Evolutionary conservation across 2,888 invertebrate genomes (phyloP), one percentile per base, ranked within the genome.

Genomic region (Drosophila nr. perissopoda): DNA sequence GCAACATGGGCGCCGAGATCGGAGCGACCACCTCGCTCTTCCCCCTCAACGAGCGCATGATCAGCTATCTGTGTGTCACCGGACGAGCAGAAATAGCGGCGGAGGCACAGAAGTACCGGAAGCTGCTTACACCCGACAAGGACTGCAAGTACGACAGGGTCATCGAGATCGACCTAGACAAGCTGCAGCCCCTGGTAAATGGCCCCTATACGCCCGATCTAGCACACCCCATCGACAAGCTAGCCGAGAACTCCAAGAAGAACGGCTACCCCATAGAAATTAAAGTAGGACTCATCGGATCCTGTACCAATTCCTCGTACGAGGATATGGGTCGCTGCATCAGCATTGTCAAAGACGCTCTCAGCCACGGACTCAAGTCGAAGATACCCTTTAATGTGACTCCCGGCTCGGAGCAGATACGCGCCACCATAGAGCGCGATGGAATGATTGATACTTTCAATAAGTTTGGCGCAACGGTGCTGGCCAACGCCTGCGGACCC

Each of bases 1-100:
- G 99, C 94, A 99, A 99, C 94, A 99, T 99, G 99, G 99, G 99
- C 69, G 99, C 99, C 74, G 99, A 99, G 94, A 99, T 99, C 88
- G 99, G 99, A 74, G 99, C 99, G 25, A 99, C 99, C 16, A 99
- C 99, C 4, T 98, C 98, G 0, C 93, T 99, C 51, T 99, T 99
- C 94, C 99, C 99, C 0, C 99, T 96, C 95, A 99, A 99, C 93
- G 94, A 95, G 31, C 96, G 99, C 64, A 99, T 99, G 99, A 95
- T 95, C 76, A 96, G 97, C 81, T 99, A 99, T 93, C 68, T 99
- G 63, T 95, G 95, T 86, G 96, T 98, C 0, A 99, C 99, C 0
- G 95, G 95, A 0, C 95, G 97, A 33, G 92, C 92, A 8, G 95
- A 94, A 0, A 95, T 98, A 91, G 97, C 98, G 3, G 93, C 93